Conservation (phyloP, 2,797 vertebrate species). For the Cyclopterus lumpus region DNA sequence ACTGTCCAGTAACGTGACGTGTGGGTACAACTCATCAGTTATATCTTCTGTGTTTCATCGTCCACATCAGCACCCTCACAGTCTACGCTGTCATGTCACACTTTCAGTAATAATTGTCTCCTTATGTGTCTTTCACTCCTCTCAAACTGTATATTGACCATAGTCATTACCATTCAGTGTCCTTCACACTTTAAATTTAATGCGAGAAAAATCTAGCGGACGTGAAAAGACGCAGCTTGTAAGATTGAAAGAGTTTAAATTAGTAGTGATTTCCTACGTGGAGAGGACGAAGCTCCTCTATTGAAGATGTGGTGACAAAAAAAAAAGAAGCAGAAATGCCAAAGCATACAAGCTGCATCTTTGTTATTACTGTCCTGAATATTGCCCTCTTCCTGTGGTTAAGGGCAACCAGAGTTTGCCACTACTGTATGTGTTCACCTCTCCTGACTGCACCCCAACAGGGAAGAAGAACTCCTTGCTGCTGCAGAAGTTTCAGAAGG, state of each 20-base stretch:
- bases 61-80: conserved; percentile 69
- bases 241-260: conserved; percentile 16
- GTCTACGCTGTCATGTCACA: conserved; percentile 57
- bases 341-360: conserved; percentile 68
- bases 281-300: neutral
- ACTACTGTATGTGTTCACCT: conserved; percentile 67
- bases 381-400: conserved; percentile 49
- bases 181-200: conserved; percentile 60
- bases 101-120: conserved; percentile 69
- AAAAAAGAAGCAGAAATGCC: neutral
- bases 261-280: neutral
- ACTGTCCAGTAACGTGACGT: conserved; percentile 52
- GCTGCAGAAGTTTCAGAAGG: conserved; percentile 99
- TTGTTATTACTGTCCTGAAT: conserved; percentile 36
- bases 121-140: conserved; percentile 69
- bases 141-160: conserved; percentile 63
- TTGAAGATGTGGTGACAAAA: neutral
- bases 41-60: conserved; percentile 65
- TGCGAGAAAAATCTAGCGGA: conserved; percentile 46
- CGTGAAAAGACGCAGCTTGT: conserved; percentile 74
- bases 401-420: conserved; percentile 57
- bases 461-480: conserved; percentile 99
- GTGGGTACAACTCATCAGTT: conserved; percentile 69
- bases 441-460: conserved; percentile 79
- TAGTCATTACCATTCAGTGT: conserved; percentile 77